Base-by-base conservation (phyloP, 1,140 invertebrate species). In the Atta cephalotes region DNA sequence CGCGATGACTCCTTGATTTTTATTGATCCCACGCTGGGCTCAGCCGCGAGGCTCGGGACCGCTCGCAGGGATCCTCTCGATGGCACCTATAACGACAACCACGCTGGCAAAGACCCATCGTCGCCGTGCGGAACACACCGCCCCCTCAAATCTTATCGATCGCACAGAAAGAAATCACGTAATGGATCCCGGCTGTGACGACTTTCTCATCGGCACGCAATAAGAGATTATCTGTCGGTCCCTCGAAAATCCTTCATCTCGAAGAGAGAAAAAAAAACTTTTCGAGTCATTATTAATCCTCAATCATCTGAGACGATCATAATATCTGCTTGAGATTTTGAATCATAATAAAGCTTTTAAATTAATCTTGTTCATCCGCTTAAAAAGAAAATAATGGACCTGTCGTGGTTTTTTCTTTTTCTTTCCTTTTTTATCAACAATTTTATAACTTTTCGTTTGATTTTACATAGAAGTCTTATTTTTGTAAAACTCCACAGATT, bases 1-100 rank as follows among this genome's bases (percentile, higher is more conserved):
- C 92, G 93, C 88, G 92, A 95, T 95, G 94, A 95, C 93, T 94
- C 82, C 87, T 90, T 94, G 90, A 91, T 94, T 95, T 95, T 93
- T 93, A 94, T 94, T 93, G 90, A 94, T 89, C 91, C 71, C 92
- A 92, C 82, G 93, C 92, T 93, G 93, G 82, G 92, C 80, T 63
- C 68, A 60, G 66, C 77, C 62, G 88, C 62, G 77, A 89, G 81
- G 88, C 78, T 88, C 81, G 62, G 39, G 88, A 79, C 88, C 86
- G 71, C 86, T 88, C 71, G 68, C 51, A 53, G 77, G 66, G 70
- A 82, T 18, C n/a, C 58, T 14, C 72, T 28, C 66, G 58, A 80
- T 85, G 53, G 80, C 89, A 87, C 87, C 91, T 92, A 88, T 58
- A 86, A 90, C 87, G 91, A 92, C 91, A 91, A 92, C 91, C 90